Base-by-base conservation (phyloP, 2,113 vertebrate genomes). In the Caloenas nicobarica region DNA sequence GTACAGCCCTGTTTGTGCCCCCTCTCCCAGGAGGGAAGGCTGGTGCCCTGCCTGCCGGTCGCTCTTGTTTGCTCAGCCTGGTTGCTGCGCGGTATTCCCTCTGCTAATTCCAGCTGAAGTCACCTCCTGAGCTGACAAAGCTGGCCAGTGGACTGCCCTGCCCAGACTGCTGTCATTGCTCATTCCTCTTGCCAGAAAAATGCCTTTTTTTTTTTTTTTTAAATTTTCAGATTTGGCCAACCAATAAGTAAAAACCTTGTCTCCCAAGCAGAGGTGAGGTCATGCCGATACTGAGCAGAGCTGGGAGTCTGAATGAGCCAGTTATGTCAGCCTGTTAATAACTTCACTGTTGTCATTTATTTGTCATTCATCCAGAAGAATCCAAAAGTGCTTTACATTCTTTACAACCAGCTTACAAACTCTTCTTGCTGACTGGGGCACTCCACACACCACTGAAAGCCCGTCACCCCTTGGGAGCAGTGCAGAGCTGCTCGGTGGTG, bases 291-390 rank as follows among this genome's bases (percentile, higher is more conserved):
- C 24, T 74, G 80, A 96, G 61, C 79, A 86, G 88, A 94, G 57
- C 86, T 92, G 80, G 77, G 86, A 86, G 80, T 86, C 51, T 96
- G 95, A 94, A 92, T 61, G 88, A 93, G 90, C 93, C 90, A 95
- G 91, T 92, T 96, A 96, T 96, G 91, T 95, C 95, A 96, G 95
- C 44, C 81, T 91, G 93, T 95, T 96, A 96, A 97, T 97, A 96
- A 96, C 72, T 90, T 96, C 77, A 81, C 91, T 95, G 90, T 91
- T 97, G 95, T 96, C 91, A 93, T 91, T 95, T 96, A 96, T 97
- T 97, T 96, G 95, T 96, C 91, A 96, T 95, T 97, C 94, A 97
- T 97, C 95, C 95, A 97, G 95, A 96, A 97, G 90, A 96, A 94
- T 96, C 95, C 95, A 68, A 81, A 96, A 96, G 92, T 95, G 95